A percentile compares a stretch with the other conserved stretches of the same genome.
Conservation (phyloP, 1,140 invertebrate genomes). For the Papilio polytes region DNA sequence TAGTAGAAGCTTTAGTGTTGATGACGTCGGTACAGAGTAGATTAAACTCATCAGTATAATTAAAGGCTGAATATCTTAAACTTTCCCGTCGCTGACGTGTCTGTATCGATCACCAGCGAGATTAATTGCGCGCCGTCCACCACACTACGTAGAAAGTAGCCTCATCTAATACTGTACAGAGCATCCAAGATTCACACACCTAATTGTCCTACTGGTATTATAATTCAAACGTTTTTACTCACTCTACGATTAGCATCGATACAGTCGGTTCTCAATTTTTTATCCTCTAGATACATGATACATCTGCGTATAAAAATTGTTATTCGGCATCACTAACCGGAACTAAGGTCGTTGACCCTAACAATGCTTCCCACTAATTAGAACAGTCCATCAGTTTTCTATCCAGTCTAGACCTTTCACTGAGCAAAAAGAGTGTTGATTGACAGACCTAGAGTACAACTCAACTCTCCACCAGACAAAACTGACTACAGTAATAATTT, state of each 20-base stretch:
- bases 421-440: constrained; percentile 17
- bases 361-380: neutral
- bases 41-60: neutral
- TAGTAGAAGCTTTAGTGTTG: too few species aligned
- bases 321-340: neutral
- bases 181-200: neutral
- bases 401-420: constrained; percentile 19
- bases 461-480: neutral
- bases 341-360: neutral
- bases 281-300: neutral
- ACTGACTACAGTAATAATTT: constrained; percentile 16
- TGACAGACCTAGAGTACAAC: constrained; percentile 6
- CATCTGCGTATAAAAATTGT: neutral
- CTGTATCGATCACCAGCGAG: constrained; percentile 2
- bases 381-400: constrained; percentile 9
- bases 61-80: neutral
- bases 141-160: neutral
- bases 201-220: neutral
- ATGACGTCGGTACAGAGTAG: too few species aligned
- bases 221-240: neutral
- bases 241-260: neutral
- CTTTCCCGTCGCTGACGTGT: constrained; percentile 1
- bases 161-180: neutral
- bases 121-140: constrained; percentile 2
- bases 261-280: neutral